A percentile compares a stretch with the other conserved stretches of the same genome.
These are phyloP conservation scores for Merops nubicus DNA, from an alignment of 2,113 vertebrate genomes.

Conservation along the genomic window DNA sequence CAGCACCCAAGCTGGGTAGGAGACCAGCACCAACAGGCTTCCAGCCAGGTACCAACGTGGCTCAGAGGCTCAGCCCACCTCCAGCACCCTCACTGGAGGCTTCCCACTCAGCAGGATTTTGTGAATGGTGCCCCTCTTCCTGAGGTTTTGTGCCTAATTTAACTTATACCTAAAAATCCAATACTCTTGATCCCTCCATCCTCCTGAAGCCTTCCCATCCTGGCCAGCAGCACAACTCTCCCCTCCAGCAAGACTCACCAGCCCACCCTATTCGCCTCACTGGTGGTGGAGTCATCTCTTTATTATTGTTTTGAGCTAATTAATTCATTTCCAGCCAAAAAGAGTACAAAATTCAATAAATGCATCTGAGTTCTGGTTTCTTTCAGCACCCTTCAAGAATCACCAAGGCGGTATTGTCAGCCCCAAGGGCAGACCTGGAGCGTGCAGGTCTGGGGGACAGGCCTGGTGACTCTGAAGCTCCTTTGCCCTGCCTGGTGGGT, in stretches of 20 bases:
- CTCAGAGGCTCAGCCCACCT: background rate
- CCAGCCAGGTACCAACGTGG: rapidly evolving
- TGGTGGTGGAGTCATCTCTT: background rate
- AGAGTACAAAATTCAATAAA: background rate
- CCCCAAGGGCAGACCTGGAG: background rate
- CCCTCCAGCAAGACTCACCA: background rate
- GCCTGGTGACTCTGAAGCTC: background rate
- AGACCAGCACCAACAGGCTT: background rate
- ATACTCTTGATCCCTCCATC: background rate
- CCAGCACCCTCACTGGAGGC: rapidly evolving
- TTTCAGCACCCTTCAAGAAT: background rate
- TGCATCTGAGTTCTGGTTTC: background rate
- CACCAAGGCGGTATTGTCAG: rapidly evolving
- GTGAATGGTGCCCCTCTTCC: background rate
- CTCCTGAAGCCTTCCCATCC: background rate
- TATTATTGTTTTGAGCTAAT: background rate
- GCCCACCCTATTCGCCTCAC: background rate
- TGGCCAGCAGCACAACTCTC: background rate
- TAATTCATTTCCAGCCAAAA: background rate
- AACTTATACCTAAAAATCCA: background rate
- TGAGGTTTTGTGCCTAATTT: background rate
- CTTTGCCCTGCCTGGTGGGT: background rate
- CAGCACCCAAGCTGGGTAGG: background rate
- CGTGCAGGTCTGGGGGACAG: background rate
- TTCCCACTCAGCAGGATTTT: background rate